Percentiles rank a stretch among this genome's conserved stretches.
phyloP scores from a whole-genome alignment of 2,797 vertebrate species.

The Gymnothorax javanicus region DNA sequence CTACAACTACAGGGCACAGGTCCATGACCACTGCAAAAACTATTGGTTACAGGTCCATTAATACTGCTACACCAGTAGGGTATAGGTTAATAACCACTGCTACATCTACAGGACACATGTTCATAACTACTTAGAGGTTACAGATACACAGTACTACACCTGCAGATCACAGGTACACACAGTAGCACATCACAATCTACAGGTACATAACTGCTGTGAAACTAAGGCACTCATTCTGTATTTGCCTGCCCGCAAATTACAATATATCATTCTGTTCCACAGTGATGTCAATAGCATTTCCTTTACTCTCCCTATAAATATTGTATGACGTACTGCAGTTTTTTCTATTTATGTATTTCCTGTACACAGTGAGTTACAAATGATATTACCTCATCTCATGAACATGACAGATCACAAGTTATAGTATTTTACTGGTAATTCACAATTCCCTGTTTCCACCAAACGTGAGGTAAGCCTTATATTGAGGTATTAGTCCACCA shows the following conservation, averaged over 20 bases:
- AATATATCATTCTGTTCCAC: background rate
- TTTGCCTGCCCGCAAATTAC: background rate
- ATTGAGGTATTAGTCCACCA: background rate
- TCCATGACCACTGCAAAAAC: background rate
- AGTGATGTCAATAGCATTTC: background rate
- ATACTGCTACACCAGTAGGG: background rate
- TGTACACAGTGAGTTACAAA: background rate
- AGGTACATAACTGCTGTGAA: background rate
- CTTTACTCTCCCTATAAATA: background rate
- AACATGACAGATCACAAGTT: background rate
- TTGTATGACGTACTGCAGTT: background rate
- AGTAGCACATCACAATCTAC: too few relatives aligned
- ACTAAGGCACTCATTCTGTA: background rate
- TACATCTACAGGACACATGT: background rate
- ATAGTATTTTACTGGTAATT: background rate
- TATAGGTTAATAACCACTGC: too few relatives aligned
- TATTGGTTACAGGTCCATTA: background rate
- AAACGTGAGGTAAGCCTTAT: background rate
- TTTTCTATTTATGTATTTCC: background rate
- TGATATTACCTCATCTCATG: background rate
- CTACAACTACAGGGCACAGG: too few relatives aligned
- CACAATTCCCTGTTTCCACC: background rate
- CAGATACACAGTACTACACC: too few relatives aligned
- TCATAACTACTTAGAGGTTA: background rate
- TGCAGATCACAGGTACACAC: too few relatives aligned